phyloP scores from a whole-genome alignment of 2,113 vertebrate species.

The Atherinomorus stipes region DNA sequence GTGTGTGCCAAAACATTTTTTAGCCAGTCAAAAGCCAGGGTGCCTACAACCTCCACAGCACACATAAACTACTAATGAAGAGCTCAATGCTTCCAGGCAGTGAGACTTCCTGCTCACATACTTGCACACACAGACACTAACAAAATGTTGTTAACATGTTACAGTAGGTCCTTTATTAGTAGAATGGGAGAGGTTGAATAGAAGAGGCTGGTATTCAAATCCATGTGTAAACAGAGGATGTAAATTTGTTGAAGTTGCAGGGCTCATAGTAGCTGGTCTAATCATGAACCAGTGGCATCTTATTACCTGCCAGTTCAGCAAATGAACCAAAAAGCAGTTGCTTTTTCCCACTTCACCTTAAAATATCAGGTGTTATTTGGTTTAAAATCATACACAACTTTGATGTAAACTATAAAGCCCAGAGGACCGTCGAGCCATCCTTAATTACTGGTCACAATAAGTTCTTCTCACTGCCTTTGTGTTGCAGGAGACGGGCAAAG shows the following conservation, averaged over 20 bases:
- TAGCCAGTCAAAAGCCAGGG: slow-evolving; percentile 62
- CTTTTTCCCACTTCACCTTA: no score
- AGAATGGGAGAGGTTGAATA: slow-evolving; percentile 53
- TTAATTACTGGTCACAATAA: background rate
- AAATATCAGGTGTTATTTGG: background rate
- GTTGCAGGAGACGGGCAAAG: slow-evolving; percentile 73
- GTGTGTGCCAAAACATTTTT: slow-evolving; percentile 78
- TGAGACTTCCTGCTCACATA: slow-evolving; percentile 55
- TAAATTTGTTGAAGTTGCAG: slow-evolving; percentile 40
- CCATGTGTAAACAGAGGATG: slow-evolving; percentile 47
- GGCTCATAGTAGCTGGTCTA: background rate
- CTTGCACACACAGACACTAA: background rate
- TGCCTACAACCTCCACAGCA: slow-evolving; percentile 58
- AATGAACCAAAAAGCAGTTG: background rate
- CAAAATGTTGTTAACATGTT: slow-evolving; percentile 13
- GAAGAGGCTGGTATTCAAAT: slow-evolving; percentile 66
- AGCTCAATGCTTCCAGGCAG: slow-evolving; percentile 52
- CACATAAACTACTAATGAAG: slow-evolving; percentile 79
- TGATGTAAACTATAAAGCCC: background rate
- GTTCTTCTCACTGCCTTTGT: slow-evolving; percentile 38
- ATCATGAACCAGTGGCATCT: background rate
- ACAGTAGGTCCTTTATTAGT: slow-evolving; percentile 61
- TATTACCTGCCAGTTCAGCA: background rate
- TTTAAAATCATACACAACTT: background rate
- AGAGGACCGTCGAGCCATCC: no score